Evolutionary conservation across 1,140 invertebrate genomes (phyloP), one percentile per base, ranked within the genome.

Genomic region (Phortica variegata): DNA sequence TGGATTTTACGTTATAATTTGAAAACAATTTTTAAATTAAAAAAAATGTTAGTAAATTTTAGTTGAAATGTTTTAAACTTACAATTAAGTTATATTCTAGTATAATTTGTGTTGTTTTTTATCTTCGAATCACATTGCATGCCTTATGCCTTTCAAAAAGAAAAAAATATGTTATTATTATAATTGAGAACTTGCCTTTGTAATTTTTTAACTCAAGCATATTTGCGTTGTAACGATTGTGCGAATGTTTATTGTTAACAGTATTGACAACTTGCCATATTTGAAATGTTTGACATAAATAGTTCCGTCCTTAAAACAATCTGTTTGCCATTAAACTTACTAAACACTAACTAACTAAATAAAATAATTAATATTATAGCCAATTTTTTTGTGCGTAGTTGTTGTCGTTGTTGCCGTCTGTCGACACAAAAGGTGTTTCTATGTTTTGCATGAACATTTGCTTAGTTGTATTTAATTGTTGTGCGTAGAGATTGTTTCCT

Each of bases 241-340:
- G 23, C 10, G 23, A 26, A 26, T 41, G 8, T 41, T 23, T 21
- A 26, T 41, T 39, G 38, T 23, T 23, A 26, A 58, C 56, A 65
- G 59, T 69, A 61, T 69, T 70, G 39, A n/a, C n/a, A 54, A 63
- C 65, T 69, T 69, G 65, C 65, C 65, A 70, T 69, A 69, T 15
- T n/a, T 13, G 19, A 41, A 20, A 40, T 15, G 23, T 13, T 29
- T 29, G 26, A 37, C 20, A 33, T 52, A 46, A 17, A 29, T 56
- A 54, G 50, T 53, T 56, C 54, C 54, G 54, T 56, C 54, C 54
- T 48, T 21, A 33, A 26, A 49, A 38, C 18, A 31, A 17, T 52
- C 23, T 34, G 43, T 39, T 52, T 56, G 56, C 54, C 56, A 59
- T 59, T 47, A 23, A 34, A 49, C 23, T 29, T 29, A 43, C 41